Conservation (phyloP, 2,113 vertebrate genomes). For the Dasyurus viverrinus region DNA sequence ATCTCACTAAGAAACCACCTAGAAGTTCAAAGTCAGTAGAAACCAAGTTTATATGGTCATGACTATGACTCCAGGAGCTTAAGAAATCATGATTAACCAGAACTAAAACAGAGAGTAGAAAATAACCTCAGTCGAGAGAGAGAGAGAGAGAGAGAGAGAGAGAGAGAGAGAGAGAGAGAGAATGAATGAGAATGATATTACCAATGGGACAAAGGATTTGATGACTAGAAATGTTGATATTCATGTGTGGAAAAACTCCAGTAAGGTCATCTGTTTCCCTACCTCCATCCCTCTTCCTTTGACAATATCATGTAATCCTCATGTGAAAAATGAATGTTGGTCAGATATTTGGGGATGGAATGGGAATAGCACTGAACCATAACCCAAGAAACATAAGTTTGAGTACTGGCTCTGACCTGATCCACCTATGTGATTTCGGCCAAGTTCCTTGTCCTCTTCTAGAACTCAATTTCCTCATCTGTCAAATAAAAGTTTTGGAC, state of each 20-base stretch:
- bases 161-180: background rate
- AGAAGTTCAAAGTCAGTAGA: background rate
- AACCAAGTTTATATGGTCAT: background rate
- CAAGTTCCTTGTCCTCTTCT: background rate
- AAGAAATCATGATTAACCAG: background rate
- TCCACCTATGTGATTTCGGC: background rate
- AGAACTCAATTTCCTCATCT: background rate
- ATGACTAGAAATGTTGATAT: constrained; percentile 4
- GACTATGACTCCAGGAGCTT: background rate
- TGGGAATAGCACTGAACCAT: background rate
- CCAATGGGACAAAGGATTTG: background rate
- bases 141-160: too few relatives aligned
- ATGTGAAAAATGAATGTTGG: constrained; percentile 9
- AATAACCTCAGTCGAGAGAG: background rate
- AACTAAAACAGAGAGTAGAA: constrained; percentile 1
- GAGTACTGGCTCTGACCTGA: background rate
- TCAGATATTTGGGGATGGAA: background rate
- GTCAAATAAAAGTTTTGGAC: background rate
- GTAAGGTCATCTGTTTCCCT: background rate
- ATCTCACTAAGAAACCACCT: constrained; percentile 24
- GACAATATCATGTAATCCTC: background rate
- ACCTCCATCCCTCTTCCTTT: background rate
- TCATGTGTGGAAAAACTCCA: constrained; percentile 19
- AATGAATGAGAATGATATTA: background rate
- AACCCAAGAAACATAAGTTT: background rate